phyloP scores from a whole-genome alignment of 1,140 invertebrate species.

The Wiebesia pumilae region DNA sequence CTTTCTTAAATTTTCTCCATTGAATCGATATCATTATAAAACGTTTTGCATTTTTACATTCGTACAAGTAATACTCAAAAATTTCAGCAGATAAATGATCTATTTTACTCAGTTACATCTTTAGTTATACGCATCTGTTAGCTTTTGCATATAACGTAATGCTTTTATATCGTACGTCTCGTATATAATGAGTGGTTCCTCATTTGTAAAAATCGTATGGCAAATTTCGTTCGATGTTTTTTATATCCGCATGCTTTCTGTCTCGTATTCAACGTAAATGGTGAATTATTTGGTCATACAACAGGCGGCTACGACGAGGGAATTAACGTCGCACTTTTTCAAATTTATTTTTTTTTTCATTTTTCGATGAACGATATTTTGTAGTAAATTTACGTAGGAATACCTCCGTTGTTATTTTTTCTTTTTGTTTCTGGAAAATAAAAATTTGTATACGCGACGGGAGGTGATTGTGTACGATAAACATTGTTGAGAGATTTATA shows the following conservation, averaged over 20 bases:
- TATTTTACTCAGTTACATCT: background rate
- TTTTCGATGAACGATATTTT: background rate
- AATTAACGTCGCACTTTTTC: conserved; percentile 23
- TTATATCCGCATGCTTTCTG: background rate
- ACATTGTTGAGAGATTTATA: background rate
- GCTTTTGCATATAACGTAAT: background rate
- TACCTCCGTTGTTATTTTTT: background rate
- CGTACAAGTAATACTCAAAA: background rate
- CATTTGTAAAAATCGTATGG: conserved; percentile 1
- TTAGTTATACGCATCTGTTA: background rate
- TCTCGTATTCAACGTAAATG: background rate
- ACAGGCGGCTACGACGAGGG: background rate
- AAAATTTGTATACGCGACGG: background rate
- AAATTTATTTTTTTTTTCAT: conserved; percentile 2
- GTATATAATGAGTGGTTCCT: background rate
- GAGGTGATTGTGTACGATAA: background rate
- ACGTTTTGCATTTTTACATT: background rate
- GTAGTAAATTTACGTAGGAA: background rate
- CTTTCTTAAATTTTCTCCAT: background rate
- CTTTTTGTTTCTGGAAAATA: background rate
- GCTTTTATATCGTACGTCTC: background rate
- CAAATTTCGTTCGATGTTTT: background rate
- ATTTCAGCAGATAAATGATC: background rate
- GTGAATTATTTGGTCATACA: background rate
- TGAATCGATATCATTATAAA: background rate